phyloP scores from a whole-genome alignment of 2,113 vertebrate species.

The Prunella fulvescens region DNA sequence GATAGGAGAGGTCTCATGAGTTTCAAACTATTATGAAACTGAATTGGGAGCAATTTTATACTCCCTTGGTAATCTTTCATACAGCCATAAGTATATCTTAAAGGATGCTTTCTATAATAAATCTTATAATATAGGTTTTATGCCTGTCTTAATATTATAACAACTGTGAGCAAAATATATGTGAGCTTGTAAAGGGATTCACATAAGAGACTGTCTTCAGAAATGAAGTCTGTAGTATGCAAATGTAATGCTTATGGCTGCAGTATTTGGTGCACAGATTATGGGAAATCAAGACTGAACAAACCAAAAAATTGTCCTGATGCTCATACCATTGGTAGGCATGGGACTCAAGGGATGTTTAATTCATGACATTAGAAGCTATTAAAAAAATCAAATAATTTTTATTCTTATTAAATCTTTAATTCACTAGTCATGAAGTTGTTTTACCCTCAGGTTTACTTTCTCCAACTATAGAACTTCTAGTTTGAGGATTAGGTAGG shows the following conservation, averaged over 20 bases:
- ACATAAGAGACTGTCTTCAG: neutral
- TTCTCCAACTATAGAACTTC: neutral
- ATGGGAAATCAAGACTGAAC: neutral
- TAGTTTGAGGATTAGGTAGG: neutral
- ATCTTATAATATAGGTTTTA: neutral
- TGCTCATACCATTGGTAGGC: neutral
- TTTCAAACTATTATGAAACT: neutral
- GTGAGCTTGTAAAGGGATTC: constrained; percentile 4
- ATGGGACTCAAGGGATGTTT: neutral
- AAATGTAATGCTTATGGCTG: neutral
- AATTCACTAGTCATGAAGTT: neutral
- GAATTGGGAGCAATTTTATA: neutral
- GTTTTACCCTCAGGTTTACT: neutral
- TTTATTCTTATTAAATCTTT: neutral
- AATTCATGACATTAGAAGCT: neutral
- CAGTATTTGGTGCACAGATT: neutral
- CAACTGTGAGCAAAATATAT: neutral
- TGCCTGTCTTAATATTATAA: neutral
- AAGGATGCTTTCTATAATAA: neutral
- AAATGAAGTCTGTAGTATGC: neutral
- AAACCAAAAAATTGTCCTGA: neutral
- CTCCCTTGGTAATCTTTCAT: neutral
- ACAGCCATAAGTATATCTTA: neutral
- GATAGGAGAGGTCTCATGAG: neutral
- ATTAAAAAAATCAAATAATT: neutral